A percentile compares a stretch with the other conserved stretches of the same genome.
Conservation (phyloP, 2,113 vertebrate genomes). For the Halichoeres trimaculatus region DNA sequence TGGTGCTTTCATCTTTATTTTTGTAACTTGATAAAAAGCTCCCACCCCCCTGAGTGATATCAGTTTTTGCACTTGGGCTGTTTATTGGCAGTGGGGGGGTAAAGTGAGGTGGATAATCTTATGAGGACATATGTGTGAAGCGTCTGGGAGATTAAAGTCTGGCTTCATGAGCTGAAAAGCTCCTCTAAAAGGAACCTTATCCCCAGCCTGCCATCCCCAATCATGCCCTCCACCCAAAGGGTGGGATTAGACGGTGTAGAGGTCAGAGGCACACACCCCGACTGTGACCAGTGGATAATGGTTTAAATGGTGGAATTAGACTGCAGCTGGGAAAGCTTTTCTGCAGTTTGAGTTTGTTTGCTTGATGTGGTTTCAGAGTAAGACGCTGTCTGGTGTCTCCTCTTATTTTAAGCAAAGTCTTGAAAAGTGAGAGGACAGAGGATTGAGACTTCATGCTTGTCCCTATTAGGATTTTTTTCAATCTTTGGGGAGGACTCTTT, state of each 20-base stretch:
- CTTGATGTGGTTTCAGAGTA: not conserved
- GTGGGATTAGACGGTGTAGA: constrained; percentile 49
- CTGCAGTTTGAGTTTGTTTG: not conserved
- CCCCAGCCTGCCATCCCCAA: constrained; percentile 28
- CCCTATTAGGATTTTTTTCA: constrained; percentile 32
- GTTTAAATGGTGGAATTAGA: not conserved
- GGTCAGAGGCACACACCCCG: constrained; percentile 36
- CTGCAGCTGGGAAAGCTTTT: not conserved
- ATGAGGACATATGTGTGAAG: constrained; percentile 76
- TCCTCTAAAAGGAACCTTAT: constrained; percentile 64
- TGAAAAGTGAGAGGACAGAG: not conserved
- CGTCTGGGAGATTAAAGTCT: constrained; percentile 79
- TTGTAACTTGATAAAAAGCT: not conserved
- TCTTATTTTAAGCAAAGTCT: too few species aligned
- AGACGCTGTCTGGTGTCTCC: not conserved
- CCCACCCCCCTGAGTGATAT: constrained; percentile 12
- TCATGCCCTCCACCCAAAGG: constrained; percentile 11
- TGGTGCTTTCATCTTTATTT: not conserved
- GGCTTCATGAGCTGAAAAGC: constrained; percentile 67
- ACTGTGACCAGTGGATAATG: not conserved
- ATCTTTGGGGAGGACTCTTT: constrained; percentile 4
- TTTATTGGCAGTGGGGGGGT: constrained; percentile 7
- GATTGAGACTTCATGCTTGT: not conserved
- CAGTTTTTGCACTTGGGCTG: constrained; percentile 36
- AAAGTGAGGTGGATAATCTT: constrained; percentile 61